A percentile compares a stretch with the other conserved stretches of the same genome.
phyloP scores from a whole-genome alignment of 2,797 vertebrate genomes.

The Loris lydekkerianus region DNA sequence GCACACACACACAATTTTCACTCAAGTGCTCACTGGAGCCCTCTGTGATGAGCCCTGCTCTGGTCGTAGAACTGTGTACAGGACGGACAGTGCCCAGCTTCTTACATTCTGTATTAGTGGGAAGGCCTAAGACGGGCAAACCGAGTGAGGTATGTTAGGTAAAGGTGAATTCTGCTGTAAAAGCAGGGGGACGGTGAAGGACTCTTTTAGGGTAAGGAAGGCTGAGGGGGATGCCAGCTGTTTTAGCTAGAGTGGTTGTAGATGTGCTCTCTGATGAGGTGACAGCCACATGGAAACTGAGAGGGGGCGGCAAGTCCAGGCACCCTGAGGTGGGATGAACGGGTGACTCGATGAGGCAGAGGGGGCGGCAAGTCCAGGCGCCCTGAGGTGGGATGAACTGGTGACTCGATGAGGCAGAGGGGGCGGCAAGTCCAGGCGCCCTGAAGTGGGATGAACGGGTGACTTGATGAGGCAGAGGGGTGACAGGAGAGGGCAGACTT shows the following conservation, averaged over 20 bases:
- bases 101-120: background rate
- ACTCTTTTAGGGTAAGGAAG: background rate
- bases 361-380: background rate
- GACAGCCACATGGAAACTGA: background rate
- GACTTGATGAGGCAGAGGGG: background rate
- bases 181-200: background rate
- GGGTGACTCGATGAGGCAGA: background rate
- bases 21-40: background rate
- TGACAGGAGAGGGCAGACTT: background rate
- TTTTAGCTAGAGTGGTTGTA: background rate
- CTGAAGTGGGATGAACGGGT: background rate
- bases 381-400: background rate
- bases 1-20: background rate
- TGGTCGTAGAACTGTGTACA: conserved; percentile 8
- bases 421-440: background rate
- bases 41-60: conserved; percentile 1
- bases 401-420: background rate
- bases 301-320: background rate
- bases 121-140: background rate
- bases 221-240: background rate
- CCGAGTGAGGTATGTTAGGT: background rate
- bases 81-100: background rate
- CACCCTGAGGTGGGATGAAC: background rate
- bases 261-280: background rate
- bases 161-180: background rate